Base-by-base conservation (phyloP, 1,140 invertebrate species). In the Argopecten irradians region DNA sequence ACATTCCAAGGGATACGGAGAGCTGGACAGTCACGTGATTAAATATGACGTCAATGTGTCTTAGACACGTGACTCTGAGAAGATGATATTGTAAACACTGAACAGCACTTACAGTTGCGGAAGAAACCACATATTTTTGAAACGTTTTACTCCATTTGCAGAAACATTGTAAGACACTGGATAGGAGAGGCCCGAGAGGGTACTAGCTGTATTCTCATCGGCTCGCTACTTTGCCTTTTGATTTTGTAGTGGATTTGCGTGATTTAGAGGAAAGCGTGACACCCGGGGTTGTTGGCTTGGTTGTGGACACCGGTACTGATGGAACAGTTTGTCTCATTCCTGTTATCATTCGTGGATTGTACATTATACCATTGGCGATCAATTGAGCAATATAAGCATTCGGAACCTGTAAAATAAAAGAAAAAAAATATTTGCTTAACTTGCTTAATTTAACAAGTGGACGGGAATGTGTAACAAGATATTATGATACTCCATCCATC, bases 151-250 rank as follows among this genome's bases (percentile, higher is more conserved):
- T 28, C 55, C 7, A 28, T 71, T 71, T 71, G 55, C 55, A 71
- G 55, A 71, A 71, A 71, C 55, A n/a, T 71, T 71, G n/a, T 28
- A n/a, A 71, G 55, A 71, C 55, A 71, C 55, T 71, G n/a, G 55
- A 71, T 71, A 7, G 13, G 28, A 22, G 22, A n/a, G 13, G 55
- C 5, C 22, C 22, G 55, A 16, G 16, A n/a, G 16, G 28, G 55
- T 28, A 3, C 55, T 28, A 28, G 2, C 22, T 28, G 55, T 71
- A 71, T 28, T 39, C 55, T 16, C 55, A n/a, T 71, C 55, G 28
- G 55, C 55, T n/a, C 55, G 55, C 28, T 19, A 46, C 43, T 46
- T 46, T 46, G 43, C 9, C 43, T 71, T n/a, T 71, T 28, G 55
- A n/a, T n/a, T 71, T n/a, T 71, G 55, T 71, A 8, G 55, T 28